Percentiles rank a stretch among this genome's conserved stretches.
Conservation (phyloP, 2,797 vertebrate genomes). For the Myiotriccus ornatus region DNA sequence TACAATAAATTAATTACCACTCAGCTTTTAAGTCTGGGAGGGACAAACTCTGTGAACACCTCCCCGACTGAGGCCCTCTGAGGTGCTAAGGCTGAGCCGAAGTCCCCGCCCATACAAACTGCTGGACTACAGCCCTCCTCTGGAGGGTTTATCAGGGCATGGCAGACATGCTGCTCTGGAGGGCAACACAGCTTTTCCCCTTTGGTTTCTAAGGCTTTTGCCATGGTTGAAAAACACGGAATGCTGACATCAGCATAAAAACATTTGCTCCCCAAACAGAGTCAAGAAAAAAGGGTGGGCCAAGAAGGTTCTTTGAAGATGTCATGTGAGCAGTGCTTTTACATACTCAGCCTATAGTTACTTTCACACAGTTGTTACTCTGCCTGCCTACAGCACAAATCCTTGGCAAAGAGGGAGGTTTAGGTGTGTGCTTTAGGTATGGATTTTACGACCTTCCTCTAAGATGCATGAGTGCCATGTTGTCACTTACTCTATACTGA, state of each 20-base stretch:
- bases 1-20: background rate
- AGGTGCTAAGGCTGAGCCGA: background rate
- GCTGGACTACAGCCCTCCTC: fast-evolving
- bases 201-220: background rate
- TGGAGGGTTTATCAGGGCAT: background rate
- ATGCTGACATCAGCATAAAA: background rate
- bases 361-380: background rate
- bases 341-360: fast-evolving
- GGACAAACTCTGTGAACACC: background rate
- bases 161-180: background rate
- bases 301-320: background rate
- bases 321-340: background rate
- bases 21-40: background rate
- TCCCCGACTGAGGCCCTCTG: background rate
- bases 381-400: background rate
- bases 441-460: background rate
- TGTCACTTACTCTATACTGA: background rate
- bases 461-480: fast-evolving
- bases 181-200: background rate
- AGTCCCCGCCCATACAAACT: background rate
- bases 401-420: background rate
- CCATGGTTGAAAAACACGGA: background rate
- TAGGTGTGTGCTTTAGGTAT: background rate
- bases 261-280: fast-evolving
- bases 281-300: background rate